phyloP scores from a whole-genome alignment of 2,797 vertebrate genomes.

The Crocodylus rhombifer region DNA sequence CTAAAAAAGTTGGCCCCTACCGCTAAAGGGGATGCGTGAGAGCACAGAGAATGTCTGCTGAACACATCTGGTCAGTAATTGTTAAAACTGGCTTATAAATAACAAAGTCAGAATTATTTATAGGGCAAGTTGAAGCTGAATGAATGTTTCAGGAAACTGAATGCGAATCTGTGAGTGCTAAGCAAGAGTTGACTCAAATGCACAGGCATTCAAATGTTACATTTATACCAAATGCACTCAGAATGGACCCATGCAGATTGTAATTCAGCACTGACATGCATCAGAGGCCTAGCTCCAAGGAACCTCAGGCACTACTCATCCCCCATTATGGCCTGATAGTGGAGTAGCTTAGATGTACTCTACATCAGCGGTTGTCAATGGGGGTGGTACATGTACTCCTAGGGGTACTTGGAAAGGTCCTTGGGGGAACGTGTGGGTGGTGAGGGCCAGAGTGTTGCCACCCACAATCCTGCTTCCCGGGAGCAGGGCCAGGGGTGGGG shows the following conservation, averaged over 20 bases:
- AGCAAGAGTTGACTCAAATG: background rate
- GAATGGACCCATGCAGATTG: background rate
- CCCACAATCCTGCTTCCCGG: too few relatives aligned
- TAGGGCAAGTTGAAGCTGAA: background rate
- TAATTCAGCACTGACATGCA: background rate
- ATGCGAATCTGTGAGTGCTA: background rate
- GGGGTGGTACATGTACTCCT: too few relatives aligned
- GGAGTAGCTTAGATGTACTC: background rate
- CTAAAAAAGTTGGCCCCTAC: too few relatives aligned
- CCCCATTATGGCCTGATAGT: background rate
- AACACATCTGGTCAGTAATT: background rate
- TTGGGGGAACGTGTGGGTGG: too few relatives aligned
- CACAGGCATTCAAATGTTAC: background rate
- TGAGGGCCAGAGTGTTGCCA: too few relatives aligned
- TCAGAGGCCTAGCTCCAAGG: background rate
- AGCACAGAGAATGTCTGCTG: background rate
- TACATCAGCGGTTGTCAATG: too few relatives aligned
- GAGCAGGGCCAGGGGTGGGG: too few relatives aligned
- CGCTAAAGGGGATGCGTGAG: too few relatives aligned
- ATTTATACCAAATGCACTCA: background rate
- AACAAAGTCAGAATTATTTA: conserved; percentile 8
- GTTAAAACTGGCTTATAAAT: background rate
- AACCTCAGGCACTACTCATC: background rate
- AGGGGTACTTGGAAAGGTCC: background rate
- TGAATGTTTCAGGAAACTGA: background rate